Evolutionary conservation across 2,888 invertebrate species (phyloP).

Genomic region (Ditula angustiorana): DNA sequence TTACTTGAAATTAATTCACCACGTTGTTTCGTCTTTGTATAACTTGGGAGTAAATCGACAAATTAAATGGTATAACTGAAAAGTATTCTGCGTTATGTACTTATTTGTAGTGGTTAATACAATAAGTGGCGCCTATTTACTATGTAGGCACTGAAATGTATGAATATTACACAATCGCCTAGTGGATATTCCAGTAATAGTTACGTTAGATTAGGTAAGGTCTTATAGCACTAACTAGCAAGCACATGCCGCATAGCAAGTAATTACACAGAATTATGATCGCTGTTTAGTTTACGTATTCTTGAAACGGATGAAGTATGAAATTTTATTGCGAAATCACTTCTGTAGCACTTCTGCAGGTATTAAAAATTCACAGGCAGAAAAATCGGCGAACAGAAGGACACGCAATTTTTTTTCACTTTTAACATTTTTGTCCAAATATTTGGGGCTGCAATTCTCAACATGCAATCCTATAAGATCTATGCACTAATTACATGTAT

Average conservation of each 20-base stretch:
- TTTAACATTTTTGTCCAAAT: no score
- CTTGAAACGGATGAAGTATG: not conserved
- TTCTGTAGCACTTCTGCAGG: not conserved
- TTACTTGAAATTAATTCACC: not conserved
- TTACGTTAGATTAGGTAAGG: constrained; percentile 72
- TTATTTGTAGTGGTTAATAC: not conserved
- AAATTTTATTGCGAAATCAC: not conserved
- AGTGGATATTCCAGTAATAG: constrained; percentile 51
- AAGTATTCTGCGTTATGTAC: not conserved
- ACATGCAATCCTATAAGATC: not conserved
- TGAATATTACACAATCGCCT: constrained; percentile 49
- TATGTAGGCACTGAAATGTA: constrained; percentile 26
- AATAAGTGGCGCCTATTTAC: constrained; percentile 3
- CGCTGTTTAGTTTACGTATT: constrained; percentile 18
- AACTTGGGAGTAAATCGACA: not conserved
- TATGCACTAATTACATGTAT: not conserved
- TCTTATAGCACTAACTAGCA: constrained; percentile 56
- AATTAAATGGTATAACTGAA: not conserved
- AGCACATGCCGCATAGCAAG: constrained; percentile 8
- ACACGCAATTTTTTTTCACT: no score
- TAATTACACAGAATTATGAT: constrained; percentile 27
- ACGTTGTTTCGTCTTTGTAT: not conserved
- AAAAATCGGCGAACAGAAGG: not conserved
- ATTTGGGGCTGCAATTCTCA: not conserved
- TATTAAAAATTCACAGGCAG: not conserved